These are phyloP conservation scores for Tenthredo livida DNA, from an alignment of 2,888 invertebrate genomes.

Conservation along the genomic window DNA sequence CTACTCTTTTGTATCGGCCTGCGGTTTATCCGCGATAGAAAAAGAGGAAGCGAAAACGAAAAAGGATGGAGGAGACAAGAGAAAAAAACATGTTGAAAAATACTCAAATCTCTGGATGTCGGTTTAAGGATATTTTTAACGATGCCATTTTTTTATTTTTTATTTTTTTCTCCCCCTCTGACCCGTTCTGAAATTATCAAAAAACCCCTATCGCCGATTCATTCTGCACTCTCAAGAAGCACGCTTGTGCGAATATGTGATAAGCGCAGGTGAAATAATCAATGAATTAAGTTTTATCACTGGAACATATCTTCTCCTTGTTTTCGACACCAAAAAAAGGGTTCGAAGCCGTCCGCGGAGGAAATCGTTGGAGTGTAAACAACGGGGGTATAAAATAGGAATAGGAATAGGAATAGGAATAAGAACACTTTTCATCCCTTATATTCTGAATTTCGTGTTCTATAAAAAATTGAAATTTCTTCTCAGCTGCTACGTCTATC, in stretches of 20 bases:
- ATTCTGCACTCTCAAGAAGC: not conserved
- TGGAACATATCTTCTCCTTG: not conserved
- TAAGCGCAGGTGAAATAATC: no score
- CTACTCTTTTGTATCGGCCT: not conserved
- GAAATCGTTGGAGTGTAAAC: not conserved
- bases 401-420: not conserved
- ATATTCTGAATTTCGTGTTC: not conserved
- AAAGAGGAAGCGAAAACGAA: not conserved
- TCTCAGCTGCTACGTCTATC: not conserved
- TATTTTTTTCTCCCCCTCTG: not conserved
- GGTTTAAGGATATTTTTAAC: not conserved
- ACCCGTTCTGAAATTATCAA: not conserved
- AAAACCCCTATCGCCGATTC: not conserved
- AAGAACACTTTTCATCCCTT: slow-evolving; percentile 6
- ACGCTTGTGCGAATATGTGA: no score
- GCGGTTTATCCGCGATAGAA: not conserved
- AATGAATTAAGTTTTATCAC: not conserved
- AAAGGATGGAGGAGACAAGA: not conserved
- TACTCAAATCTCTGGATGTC: not conserved
- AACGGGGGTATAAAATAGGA: not conserved
- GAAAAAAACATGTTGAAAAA: not conserved
- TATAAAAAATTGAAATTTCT: not conserved
- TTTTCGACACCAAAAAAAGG: not conserved
- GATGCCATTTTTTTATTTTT: no score
- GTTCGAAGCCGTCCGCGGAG: no score